phyloP scores from a whole-genome alignment of 2,888 invertebrate species.

The Eustalomyia histrio region DNA sequence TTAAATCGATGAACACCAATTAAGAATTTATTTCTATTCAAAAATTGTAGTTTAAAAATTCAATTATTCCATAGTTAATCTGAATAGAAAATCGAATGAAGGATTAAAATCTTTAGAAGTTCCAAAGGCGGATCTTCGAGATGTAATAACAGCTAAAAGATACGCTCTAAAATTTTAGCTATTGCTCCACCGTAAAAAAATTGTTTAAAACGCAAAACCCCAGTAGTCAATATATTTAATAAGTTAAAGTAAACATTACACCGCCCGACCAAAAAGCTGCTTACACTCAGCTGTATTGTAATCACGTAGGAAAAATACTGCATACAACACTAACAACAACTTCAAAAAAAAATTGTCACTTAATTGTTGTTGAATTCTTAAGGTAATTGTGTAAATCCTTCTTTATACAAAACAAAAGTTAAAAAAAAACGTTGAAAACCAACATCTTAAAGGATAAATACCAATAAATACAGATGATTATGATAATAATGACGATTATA shows the following conservation, averaged over 20 bases:
- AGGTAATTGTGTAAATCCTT: constrained; percentile 62
- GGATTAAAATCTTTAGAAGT: no score
- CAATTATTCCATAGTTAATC: no score
- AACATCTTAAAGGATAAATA: constrained; percentile 45
- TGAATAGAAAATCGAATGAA: no score
- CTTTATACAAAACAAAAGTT: constrained; percentile 27
- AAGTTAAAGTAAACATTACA: constrained; percentile 53
- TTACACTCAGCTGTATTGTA: constrained; percentile 39
- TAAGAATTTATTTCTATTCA: no score
- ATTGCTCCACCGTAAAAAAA: constrained; percentile 38
- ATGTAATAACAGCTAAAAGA: no score
- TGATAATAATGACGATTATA: constrained; percentile 21
- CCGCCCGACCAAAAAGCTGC: constrained; percentile 34
- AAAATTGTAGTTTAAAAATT: no score
- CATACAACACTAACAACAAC: constrained; percentile 22
- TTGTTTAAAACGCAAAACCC: constrained; percentile 36
- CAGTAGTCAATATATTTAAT: constrained; percentile 64
- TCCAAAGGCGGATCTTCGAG: no score
- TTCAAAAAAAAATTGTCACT: constrained; percentile 61
- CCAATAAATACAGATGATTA: constrained; percentile 46
- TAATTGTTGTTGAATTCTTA: constrained; percentile 64
- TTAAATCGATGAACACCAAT: no score
- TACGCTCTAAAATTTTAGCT: no score
- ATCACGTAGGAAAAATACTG: constrained; percentile 45
- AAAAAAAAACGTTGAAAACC: neutral